Base-by-base conservation (phyloP, 2,888 invertebrate genomes). In the Drosophila formosana region DNA sequence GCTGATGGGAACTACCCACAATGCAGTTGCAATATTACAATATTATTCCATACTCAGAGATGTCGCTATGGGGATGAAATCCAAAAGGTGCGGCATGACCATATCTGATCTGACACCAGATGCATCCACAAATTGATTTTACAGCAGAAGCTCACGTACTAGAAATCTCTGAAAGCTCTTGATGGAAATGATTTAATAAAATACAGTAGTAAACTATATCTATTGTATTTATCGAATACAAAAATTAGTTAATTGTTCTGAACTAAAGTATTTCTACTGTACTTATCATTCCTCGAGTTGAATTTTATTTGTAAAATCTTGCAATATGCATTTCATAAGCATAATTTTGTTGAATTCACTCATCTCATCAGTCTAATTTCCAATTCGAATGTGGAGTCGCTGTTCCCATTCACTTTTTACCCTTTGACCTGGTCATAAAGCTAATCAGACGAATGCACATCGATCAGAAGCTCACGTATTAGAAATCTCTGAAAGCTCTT, bases 371-470 rank as follows among this genome's bases (percentile, higher is more conserved):
- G 64, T 56, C 66, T 70, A 71, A 80, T 83, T 83, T 66, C 53
- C 56, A 56, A 77, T 62, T 51, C n/a, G 37, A 56, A 56, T 62
- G 47, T 65, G 23, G 23, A 23, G 18, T 37, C 26, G 18, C n/a
- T 58, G 47, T 25, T 18, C 28, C 39, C 28, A 47, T 46, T 26
- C 28, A 23, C 53, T 30, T 23, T 45, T 39, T 26, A 13, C 28
- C 28, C 8, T 9, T 49, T 41, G 13, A 25, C 9, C 61, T 34
- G 13, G 13, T 43, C 61, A 50, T 58, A 70, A 81, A 88, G 50
- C 82, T 85, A 85, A 85, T 85, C 85, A 85, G 86, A 65, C 69
- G 80, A 83, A 88, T 83, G 88, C 67, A 80, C 77, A 55, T 57
- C 55, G 69, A 52, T n/a, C n/a, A n/a, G n/a, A n/a, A n/a, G n/a